These are phyloP conservation scores for Gavialis gangeticus DNA, from an alignment of 2,113 vertebrate species.

Conservation along the genomic window DNA sequence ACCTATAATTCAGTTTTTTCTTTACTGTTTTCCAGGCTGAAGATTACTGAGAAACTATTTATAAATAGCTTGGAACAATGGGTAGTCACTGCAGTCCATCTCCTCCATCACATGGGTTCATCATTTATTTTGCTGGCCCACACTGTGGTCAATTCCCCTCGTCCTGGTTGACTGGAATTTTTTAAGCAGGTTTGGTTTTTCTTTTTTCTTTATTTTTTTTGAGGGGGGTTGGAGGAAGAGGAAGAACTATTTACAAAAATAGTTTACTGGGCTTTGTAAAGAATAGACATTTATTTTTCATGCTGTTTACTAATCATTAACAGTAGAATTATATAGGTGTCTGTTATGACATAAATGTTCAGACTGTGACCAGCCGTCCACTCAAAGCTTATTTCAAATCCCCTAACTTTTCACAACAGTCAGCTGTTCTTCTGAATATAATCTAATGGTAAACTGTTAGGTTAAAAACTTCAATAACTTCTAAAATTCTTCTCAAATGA, in stretches of 20 bases:
- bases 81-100: conserved; percentile 17
- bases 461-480: conserved; percentile 65
- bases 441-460: conserved; percentile 29
- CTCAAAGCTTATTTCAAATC: neutral
- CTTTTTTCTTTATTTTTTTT: neutral
- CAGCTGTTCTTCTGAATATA: neutral
- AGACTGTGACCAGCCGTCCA: conserved; percentile 3
- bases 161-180: neutral
- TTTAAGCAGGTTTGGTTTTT: conserved; percentile 6
- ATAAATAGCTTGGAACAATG: conserved; percentile 29
- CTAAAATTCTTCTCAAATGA: conserved; percentile 54
- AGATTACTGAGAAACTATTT: conserved; percentile 27
- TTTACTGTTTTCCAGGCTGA: neutral
- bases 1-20: neutral
- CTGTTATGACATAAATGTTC: neutral
- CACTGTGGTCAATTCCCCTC: conserved; percentile 15
- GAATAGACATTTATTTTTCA: neutral
- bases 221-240: too few species aligned
- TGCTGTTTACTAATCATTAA: neutral
- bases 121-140: conserved; percentile 35
- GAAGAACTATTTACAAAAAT: conserved; percentile 3
- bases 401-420: neutral
- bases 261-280: neutral
- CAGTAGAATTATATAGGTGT: conserved; percentile 3
- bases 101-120: neutral